Evolutionary conservation across 2,797 vertebrate species (phyloP).

Genomic region (Geotrypetes seraphini): DNA sequence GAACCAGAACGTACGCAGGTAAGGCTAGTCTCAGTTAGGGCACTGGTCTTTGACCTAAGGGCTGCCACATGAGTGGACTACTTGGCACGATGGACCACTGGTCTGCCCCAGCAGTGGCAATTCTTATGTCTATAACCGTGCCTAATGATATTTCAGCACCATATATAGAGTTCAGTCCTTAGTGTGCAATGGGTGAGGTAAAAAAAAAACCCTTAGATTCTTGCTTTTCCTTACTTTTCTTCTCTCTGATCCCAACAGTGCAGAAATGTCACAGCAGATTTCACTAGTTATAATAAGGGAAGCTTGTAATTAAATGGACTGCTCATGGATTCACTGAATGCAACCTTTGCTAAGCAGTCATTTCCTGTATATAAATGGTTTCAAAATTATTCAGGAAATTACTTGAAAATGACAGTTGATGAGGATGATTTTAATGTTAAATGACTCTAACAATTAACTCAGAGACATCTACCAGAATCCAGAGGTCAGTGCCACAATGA

Average conservation of each 20-base stretch:
- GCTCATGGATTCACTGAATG: conserved; percentile 35
- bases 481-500: conserved; percentile 23
- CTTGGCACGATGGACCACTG: too few relatives aligned
- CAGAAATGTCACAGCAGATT: conserved; percentile 24
- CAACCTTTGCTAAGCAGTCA: conserved; percentile 46
- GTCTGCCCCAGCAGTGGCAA: too few relatives aligned
- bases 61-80: too few relatives aligned
- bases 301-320: conserved; percentile 35
- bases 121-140: too few relatives aligned
- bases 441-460: conserved; percentile 30
- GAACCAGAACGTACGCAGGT: too few relatives aligned
- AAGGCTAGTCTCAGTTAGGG: too few relatives aligned
- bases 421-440: conserved; percentile 51
- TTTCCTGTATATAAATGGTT: conserved; percentile 55
- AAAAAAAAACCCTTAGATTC: too few relatives aligned
- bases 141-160: too few relatives aligned
- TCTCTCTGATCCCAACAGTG: conserved; percentile 27
- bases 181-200: too few relatives aligned
- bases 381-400: conserved; percentile 61
- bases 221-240: conserved; percentile 12
- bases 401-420: conserved; percentile 45
- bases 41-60: too few relatives aligned
- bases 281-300: conserved; percentile 42
- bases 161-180: too few relatives aligned
- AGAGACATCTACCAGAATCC: conserved; percentile 39